Evolutionary conservation across 2,888 invertebrate genomes (phyloP).

Genomic region (Terebella lapidaria): DNA sequence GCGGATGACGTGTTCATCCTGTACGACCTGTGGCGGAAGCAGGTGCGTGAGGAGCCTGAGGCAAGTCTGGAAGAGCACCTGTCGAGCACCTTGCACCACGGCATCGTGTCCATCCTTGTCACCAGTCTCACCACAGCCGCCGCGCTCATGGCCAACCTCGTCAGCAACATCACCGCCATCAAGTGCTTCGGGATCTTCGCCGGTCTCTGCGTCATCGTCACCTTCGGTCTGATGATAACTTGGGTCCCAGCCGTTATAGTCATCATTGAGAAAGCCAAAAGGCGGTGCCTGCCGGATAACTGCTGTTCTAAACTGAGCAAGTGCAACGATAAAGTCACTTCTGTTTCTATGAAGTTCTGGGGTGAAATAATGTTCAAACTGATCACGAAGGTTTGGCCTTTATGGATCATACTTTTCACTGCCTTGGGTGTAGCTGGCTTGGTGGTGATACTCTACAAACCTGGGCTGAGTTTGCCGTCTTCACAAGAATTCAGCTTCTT

Average conservation of each 20-base stretch:
- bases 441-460: constrained; percentile 22
- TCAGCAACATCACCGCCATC: constrained; percentile 88
- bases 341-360: background rate
- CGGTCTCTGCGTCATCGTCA: constrained; percentile 83
- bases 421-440: constrained; percentile 18
- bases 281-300: constrained; percentile 22
- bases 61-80: constrained; percentile 26
- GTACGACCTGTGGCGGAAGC: constrained; percentile 69
- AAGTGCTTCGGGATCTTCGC: constrained; percentile 72
- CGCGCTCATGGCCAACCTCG: constrained; percentile 86
- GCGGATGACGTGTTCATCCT: constrained; percentile 94
- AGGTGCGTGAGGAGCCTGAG: constrained; percentile 37
- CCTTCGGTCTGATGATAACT: constrained; percentile 84
- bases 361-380: background rate
- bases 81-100: constrained; percentile 74
- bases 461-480: constrained; percentile 57
- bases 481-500: constrained; percentile 56
- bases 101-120: constrained; percentile 84
- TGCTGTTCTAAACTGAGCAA: background rate
- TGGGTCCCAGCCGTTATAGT: constrained; percentile 89
- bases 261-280: constrained; percentile 61
- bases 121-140: constrained; percentile 90
- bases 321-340: background rate
- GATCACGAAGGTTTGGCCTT: constrained; percentile 44
- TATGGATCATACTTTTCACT: constrained; percentile 47